Evolutionary conservation across 2,797 vertebrate genomes (phyloP).

Genomic region (Thamnophis elegans): DNA sequence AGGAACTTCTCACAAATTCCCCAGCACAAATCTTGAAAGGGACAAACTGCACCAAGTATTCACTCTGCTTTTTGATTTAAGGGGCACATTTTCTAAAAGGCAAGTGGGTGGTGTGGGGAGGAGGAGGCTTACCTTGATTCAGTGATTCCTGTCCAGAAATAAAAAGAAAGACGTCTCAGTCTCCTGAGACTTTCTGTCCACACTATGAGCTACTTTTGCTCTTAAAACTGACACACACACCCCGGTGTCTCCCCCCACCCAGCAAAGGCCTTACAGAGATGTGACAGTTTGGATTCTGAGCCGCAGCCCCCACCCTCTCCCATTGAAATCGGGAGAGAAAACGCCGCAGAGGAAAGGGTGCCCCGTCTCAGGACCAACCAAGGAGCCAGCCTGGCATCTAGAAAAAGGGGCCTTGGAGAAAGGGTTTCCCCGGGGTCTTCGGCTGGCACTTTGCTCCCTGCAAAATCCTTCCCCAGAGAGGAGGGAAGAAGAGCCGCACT

Average conservation of each 20-base stretch:
- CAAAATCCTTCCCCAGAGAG: too few relatives aligned
- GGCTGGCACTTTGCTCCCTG: neutral
- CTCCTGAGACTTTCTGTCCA: neutral
- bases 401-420: neutral
- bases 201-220: neutral
- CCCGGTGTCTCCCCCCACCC: neutral
- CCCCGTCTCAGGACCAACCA: too few relatives aligned
- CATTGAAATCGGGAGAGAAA: neutral
- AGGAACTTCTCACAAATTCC: neutral
- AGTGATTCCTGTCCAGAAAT: slow-evolving; percentile 62
- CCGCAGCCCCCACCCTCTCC: neutral
- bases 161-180: slow-evolving; percentile 1
- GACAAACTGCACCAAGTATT: neutral
- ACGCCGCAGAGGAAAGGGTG: too few relatives aligned
- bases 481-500: rapidly evolving
- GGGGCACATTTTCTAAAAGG: neutral
- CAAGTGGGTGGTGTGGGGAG: too few relatives aligned
- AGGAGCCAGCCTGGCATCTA: too few relatives aligned
- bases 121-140: slow-evolving; percentile 64
- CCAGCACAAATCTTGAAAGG: neutral
- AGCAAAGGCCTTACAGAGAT: neutral
- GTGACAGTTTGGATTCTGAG: neutral
- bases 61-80: neutral
- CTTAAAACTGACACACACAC: neutral
- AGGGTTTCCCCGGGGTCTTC: neutral